Base-by-base conservation (phyloP, 2,888 invertebrate genomes). In the Caenorhabditis angaria region DNA sequence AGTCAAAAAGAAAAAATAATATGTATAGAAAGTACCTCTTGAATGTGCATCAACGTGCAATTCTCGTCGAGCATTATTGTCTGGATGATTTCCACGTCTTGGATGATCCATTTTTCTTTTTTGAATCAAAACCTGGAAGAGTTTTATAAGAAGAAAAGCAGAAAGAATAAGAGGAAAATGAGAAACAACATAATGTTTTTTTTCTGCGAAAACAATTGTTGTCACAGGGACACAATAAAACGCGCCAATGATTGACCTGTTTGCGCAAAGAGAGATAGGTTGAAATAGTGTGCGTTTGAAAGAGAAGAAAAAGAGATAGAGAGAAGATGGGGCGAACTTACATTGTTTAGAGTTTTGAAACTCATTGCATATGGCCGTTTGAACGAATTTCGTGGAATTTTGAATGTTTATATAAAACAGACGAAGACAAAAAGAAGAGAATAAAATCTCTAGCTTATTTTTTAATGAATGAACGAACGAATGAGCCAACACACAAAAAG, bases 61-160 rank as follows among this genome's bases (percentile, higher is more conserved):
- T 1, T 57, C 53, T 22, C 41, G 28, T 22, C 25, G 63, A 25
- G n/a, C 66, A 14, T 41, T 41, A 3, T 41, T 14, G 6, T 3
- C 14, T 41, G 41, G 41, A 41, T 18, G n/a, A n/a, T n/a, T 14
- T 18, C 14, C 41, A 10, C 41, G 60, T 32, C 53, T 61, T 20
- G 56, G 29, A 28, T 61, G 29, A 5, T 67, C 67, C 72, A 72
- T 72, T n/a, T n/a, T n/a, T 29, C n/a, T 32, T 3, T 27, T 62
- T 12, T 50, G 63, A 56, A 51, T 57, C 47, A 41, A 51, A 2
- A 59, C 63, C 66, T 66, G 63, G 55, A 71, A 65, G 50, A n/a
- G 20, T 6, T 27, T 20, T 10, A 28, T 27, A 28, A 22, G 32
- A 53, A 28, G 18, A 41, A 14, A 0, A 5, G 20, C 14, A 3